Percentiles rank a stretch among this genome's conserved stretches.
Evolutionary conservation across 2,888 invertebrate species (phyloP).

Genomic region (Listrodromus nycthemerus): DNA sequence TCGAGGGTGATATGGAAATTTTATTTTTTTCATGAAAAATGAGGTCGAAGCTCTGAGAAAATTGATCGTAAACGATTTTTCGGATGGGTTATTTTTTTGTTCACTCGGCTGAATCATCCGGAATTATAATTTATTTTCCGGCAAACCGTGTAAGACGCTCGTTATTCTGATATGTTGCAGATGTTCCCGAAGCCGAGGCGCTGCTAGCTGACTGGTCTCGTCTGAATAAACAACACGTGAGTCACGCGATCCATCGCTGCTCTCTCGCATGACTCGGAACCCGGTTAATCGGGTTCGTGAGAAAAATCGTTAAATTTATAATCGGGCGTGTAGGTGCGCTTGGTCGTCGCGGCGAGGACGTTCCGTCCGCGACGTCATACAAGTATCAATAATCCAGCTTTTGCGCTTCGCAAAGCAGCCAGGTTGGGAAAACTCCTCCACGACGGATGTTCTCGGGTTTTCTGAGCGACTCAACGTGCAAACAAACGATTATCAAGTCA

Average conservation of each 20-base stretch:
- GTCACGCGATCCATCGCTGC: conserved; percentile 63
- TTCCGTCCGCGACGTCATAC: neutral
- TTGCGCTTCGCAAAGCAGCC: neutral
- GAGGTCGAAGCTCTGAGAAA: too few relatives aligned
- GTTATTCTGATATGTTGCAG: conserved; percentile 77
- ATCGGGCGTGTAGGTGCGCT: neutral
- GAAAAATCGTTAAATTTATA: conserved; percentile 19
- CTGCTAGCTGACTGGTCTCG: conserved; percentile 74
- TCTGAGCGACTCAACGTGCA: conserved; percentile 18
- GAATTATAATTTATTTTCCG: neutral
- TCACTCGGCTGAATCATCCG: neutral
- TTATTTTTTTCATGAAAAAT: neutral
- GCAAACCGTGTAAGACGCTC: conserved; percentile 19
- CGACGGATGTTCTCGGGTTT: neutral
- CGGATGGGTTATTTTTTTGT: neutral
- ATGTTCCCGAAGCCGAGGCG: conserved; percentile 78
- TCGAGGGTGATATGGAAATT: conserved; percentile 7
- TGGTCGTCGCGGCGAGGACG: neutral
- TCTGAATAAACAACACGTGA: conserved; percentile 80
- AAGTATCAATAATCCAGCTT: neutral
- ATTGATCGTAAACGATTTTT: too few relatives aligned
- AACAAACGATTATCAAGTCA: conserved; percentile 27
- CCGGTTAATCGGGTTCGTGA: conserved; percentile 11
- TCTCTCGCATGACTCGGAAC: conserved; percentile 17
- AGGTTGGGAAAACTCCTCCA: neutral